Evolutionary conservation across 2,888 invertebrate species (phyloP).

Genomic region (Dryocosmus kuriphilus): DNA sequence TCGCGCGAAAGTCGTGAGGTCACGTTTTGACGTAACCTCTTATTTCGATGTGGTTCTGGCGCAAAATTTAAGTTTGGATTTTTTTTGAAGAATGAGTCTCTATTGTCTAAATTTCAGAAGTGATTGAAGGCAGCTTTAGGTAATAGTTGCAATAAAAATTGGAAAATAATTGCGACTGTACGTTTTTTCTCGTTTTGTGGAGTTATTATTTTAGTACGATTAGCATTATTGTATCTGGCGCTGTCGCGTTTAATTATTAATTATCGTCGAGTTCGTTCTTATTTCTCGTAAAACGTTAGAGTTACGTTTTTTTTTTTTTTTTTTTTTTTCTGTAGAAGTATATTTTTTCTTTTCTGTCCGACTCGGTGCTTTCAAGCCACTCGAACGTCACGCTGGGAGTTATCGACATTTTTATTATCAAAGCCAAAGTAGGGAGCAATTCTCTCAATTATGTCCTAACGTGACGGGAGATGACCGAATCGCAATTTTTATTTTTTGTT

Average conservation of each 20-base stretch:
- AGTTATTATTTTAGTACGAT: conserved; percentile 50
- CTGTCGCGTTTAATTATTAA: conserved; percentile 40
- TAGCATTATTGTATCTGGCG: conserved; percentile 35
- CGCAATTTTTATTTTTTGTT: conserved; percentile 26
- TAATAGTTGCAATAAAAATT: not conserved
- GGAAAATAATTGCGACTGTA: not conserved
- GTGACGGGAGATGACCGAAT: conserved; percentile 13
- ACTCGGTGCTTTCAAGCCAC: conserved; percentile 33
- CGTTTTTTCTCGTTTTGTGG: conserved; percentile 5
- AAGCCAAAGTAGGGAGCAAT: conserved; percentile 32
- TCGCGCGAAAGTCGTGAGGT: not conserved
- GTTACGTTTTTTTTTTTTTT: conserved; percentile 42
- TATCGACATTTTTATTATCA: conserved; percentile 54
- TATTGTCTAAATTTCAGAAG: not conserved
- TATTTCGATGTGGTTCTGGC: not conserved
- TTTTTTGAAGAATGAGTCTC: not conserved
- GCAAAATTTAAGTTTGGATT: not conserved
- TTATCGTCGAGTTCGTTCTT: conserved; percentile 45
- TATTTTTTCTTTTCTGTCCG: conserved; percentile 19
- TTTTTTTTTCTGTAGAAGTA: conserved; percentile 3
- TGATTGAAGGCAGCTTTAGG: not conserved
- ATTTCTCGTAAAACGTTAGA: conserved; percentile 49
- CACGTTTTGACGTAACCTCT: not conserved
- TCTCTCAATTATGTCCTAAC: conserved; percentile 19
- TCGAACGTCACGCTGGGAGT: conserved; percentile 43